Percentiles rank a stretch among this genome's conserved stretches.
phyloP scores from a whole-genome alignment of 1,140 invertebrate species.

The Anoplolepis gracilipes region DNA sequence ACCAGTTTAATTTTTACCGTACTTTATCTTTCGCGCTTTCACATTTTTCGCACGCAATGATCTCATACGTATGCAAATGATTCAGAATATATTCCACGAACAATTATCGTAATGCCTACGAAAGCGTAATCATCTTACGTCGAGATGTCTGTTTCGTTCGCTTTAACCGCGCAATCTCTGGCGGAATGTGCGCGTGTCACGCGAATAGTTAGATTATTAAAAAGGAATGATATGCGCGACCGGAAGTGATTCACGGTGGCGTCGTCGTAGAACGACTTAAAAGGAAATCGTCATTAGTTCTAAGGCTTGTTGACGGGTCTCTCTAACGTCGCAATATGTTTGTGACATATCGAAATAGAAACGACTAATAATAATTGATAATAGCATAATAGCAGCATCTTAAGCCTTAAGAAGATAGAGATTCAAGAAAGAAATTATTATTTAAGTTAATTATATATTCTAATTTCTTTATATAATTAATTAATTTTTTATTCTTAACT shows the following conservation, averaged over 20 bases:
- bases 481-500: no score
- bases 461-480: not conserved
- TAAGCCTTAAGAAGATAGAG: not conserved
- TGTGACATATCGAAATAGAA: not conserved
- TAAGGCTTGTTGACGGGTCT: conserved; percentile 22
- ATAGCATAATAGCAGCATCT: not conserved
- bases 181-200: conserved; percentile 39
- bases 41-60: conserved; percentile 28
- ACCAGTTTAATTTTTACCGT: conserved; percentile 38
- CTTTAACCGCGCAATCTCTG: conserved; percentile 31
- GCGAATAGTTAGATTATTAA: conserved; percentile 54
- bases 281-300: conserved; percentile 61
- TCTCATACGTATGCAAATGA: conserved; percentile 44
- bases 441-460: no score
- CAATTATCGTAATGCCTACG: conserved; percentile 36
- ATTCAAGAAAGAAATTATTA: no score
- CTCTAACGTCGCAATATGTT: conserved; percentile 33
- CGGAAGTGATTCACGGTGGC: conserved; percentile 53
- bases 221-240: conserved; percentile 51
- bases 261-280: conserved; percentile 34
- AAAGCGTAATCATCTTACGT: conserved; percentile 44
- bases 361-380: not conserved
- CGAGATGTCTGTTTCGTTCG: conserved; percentile 12
- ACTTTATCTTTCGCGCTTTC: conserved; percentile 47
- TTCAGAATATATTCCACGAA: conserved; percentile 51